Conservation (phyloP, 2,888 invertebrate species). For the Drosophila kanekoi region DNA sequence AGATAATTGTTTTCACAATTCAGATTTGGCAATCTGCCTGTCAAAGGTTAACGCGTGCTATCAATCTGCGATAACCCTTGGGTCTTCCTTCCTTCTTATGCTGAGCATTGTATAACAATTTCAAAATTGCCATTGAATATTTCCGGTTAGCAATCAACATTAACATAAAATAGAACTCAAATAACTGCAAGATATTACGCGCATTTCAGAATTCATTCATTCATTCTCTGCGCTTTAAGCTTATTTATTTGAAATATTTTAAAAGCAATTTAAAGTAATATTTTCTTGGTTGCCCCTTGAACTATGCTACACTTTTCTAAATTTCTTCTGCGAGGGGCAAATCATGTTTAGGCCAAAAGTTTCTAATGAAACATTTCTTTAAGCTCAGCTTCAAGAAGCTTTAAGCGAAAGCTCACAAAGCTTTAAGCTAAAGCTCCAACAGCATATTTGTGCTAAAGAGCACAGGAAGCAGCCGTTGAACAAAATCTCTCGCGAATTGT, state of each 20-base stretch:
- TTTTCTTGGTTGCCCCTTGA: conserved; percentile 32
- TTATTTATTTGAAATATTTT: background rate
- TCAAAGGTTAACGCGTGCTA: conserved; percentile 55
- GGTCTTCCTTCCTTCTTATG: conserved; percentile 30
- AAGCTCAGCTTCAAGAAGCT: background rate
- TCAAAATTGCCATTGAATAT: conserved; percentile 49
- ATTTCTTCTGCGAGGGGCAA: background rate
- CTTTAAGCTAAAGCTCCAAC: conserved; percentile 27
- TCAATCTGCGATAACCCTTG: conserved; percentile 59
- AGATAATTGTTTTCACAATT: conserved; percentile 13
- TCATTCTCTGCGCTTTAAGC: too few species aligned
- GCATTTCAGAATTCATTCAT: too few species aligned
- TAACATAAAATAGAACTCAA: background rate
- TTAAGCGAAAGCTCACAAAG: background rate
- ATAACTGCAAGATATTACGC: too few species aligned
- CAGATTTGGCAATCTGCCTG: conserved; percentile 39
- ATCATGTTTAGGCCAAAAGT: background rate
- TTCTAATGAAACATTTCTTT: background rate
- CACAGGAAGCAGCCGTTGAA: background rate
- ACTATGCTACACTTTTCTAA: conserved; percentile 42
- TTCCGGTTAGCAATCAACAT: conserved; percentile 62
- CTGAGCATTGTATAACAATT: conserved; percentile 15
- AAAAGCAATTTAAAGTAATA: background rate
- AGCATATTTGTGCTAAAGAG: background rate
- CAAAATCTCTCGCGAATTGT: background rate